Base-by-base conservation (phyloP, 2,888 invertebrate genomes). In the Eupithecia exiguata region DNA sequence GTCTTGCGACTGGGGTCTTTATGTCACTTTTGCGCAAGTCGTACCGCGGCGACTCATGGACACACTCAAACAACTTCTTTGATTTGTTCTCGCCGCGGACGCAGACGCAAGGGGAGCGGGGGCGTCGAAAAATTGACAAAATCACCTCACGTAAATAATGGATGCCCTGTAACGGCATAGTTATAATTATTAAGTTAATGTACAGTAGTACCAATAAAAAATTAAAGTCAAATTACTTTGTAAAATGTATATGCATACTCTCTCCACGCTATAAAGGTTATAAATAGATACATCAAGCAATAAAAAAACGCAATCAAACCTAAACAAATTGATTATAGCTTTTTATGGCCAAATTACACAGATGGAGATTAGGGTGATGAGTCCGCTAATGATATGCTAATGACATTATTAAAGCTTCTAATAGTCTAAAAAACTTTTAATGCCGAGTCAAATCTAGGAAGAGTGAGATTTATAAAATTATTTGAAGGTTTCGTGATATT, bases 321-420 rank as follows among this genome's bases (percentile, higher is more conserved):
- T 72, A 77, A 77, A 79, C 79, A 80, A 79, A 80, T 80, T 77
- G 79, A 76, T 80, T 77, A 78, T 61, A 75, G 71, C 74, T 69
- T 80, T 66, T 73, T 71, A 78, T 71, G 68, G 70, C 63, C 72
- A 69, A 73, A 78, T 78, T 78, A 78, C 76, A 77, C 76, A 74
- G 76, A 74, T 78, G 69, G 77, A 73, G 75, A 77, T 80, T 58
- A 74, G 72, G 40, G 69, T 53, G 74, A 74, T 72, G 75, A 78
- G 16, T 35, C 69, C 68, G 70, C 68, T 80, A 78, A 80, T 80
- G 80, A 78, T 79, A 79, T 84, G 86, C 76, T 86, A 88, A 88
- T 87, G 79, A 81, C 81, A 84, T 87, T 83, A 87, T 87, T 86
- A 86, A 81, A 82, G 78, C 78, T 72, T 76, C 81, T 83, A 84